Evolutionary conservation across 2,797 vertebrate genomes (phyloP), one percentile per base, ranked within the genome.

Genomic region (Phalloptychus januarius): DNA sequence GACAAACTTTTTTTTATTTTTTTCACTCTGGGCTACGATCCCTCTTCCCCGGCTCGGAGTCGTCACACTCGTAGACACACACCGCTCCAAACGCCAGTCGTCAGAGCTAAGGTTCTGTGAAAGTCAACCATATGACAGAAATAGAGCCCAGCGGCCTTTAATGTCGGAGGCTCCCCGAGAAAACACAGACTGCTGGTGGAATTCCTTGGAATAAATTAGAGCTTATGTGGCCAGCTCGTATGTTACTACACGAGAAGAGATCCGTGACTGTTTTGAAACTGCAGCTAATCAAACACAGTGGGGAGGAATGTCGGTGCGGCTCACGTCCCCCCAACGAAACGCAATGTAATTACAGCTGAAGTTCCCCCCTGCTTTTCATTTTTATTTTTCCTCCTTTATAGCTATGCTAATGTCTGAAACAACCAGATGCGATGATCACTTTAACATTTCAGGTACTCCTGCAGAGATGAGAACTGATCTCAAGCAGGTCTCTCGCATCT

Each of bases 101-200:
- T 86, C 74, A 69, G 67, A 80, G 85, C 83, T 80, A 87, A 87
- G 84, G 86, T 90, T 90, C 91, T 87, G 85, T 93, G 89, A 93
- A 92, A 93, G 76, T 83, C 86, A 87, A 93, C 91, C 91, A 86
- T 87, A 85, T 20, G 88, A 90, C 91, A 75, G 79, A 93, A 95
- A 95, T 93, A 94, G 93, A 88, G 81, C 28, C 25, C 81, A 78
- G 86, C 82, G 69, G 85, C 75, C 89, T 90, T 87, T 93, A 91
- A 90, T 92, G 91, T 88, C 87, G 25, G 80, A 83, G 92, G 84
- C 85, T 86, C 81, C 73, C 77, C 42, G 50, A 82, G 82, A 87
- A 89, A 89, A 88, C 81, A 85, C 83, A 84, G 87, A 81, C 90
- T 83, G 86, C 84, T 87, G 81, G 80, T 87, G 87, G 89, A 87